A percentile compares a stretch with the other conserved stretches of the same genome.
Evolutionary conservation across 2,888 invertebrate species (phyloP).

Genomic region (Eulithis testata): DNA sequence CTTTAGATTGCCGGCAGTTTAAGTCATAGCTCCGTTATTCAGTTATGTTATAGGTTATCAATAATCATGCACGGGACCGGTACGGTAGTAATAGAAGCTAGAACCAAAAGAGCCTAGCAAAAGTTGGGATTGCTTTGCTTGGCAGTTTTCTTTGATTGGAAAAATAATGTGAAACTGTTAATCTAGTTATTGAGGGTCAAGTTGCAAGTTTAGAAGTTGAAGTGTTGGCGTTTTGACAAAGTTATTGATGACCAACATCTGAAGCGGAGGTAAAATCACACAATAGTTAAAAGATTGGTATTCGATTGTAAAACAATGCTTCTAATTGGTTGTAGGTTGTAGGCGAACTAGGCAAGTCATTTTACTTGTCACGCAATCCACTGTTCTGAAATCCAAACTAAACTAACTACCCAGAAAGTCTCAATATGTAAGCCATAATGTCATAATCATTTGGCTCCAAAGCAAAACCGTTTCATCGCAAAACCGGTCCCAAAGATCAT

Average conservation of each 20-base stretch:
- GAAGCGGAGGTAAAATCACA: slow-evolving; percentile 50
- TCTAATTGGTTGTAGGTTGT: slow-evolving; percentile 67
- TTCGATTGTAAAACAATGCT: slow-evolving; percentile 67
- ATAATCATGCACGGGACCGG: neutral
- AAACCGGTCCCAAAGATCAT: slow-evolving; percentile 30
- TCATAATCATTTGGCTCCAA: slow-evolving; percentile 19
- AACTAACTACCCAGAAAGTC: slow-evolving; percentile 2
- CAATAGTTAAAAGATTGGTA: slow-evolving; percentile 60
- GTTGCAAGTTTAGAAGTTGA: slow-evolving; percentile 28
- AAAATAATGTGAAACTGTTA: slow-evolving; percentile 5
- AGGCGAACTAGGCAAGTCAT: slow-evolving; percentile 48
- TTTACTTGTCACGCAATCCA: slow-evolving; percentile 38
- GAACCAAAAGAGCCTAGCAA: slow-evolving; percentile 4
- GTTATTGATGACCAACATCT: slow-evolving; percentile 36
- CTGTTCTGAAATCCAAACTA: slow-evolving; percentile 27
- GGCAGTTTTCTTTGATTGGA: slow-evolving; percentile 23
- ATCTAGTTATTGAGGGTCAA: slow-evolving; percentile 17
- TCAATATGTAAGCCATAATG: slow-evolving; percentile 2
- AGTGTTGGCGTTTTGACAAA: slow-evolving; percentile 35
- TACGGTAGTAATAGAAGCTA: neutral
- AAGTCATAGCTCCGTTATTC: slow-evolving; percentile 10
- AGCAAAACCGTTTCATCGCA: slow-evolving; percentile 22
- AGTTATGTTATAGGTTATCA: slow-evolving; percentile 1
- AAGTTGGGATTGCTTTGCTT: slow-evolving; percentile 18
- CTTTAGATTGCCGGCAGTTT: slow-evolving; percentile 4